Evolutionary conservation across 2,888 invertebrate species (phyloP), one percentile per base, ranked within the genome.

Genomic region (Drosophila cracens): DNA sequence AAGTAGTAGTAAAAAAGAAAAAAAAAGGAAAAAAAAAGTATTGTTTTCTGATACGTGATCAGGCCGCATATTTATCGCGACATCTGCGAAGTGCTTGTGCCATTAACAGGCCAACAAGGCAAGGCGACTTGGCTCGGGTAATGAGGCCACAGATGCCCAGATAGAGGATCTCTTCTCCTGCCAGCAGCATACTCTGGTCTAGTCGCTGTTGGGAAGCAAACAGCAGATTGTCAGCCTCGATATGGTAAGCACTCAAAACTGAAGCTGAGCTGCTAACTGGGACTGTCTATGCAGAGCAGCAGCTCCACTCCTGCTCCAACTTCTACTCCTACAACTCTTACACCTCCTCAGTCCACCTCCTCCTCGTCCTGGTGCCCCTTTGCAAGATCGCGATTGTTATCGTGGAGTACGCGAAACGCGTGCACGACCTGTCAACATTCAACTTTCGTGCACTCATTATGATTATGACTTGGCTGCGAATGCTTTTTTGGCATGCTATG

Each of bases 211-310:
- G 34, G 66, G 66, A 34, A 66, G 54, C 51, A 51, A 57, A 71
- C 29, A 51, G 31, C 52, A 72, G 81, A 82, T 82, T 68, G 70
- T 71, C 71, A 78, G 60, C 76, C 49, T 68, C 75, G 68, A 89
- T 89, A 87, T 87, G 89, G 88, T 83, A 89, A 87, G 89, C 87
- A 87, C 85, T 85, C 85, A 85, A 88, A 85, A 88, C 74, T 88
- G 72, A 82, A 64, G 29, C 49, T 60, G 65, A 64, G 31, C 58
- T 43, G 51, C 69, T 49, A 73, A 74, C 60, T 57, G 60, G 56
- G 70, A 69, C 72, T 74, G 67, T 71, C 74, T 82, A 85, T 88
- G 84, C 83, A 88, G 88, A 84, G 84, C 83, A 86, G 88, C 57
- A 68, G 59, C 76, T n/a, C 43, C 3, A 38, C 68, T 63, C 1